Conservation (phyloP, 37 sponge, comb jelly and placozoan species). For the Tethya wilhelma region DNA sequence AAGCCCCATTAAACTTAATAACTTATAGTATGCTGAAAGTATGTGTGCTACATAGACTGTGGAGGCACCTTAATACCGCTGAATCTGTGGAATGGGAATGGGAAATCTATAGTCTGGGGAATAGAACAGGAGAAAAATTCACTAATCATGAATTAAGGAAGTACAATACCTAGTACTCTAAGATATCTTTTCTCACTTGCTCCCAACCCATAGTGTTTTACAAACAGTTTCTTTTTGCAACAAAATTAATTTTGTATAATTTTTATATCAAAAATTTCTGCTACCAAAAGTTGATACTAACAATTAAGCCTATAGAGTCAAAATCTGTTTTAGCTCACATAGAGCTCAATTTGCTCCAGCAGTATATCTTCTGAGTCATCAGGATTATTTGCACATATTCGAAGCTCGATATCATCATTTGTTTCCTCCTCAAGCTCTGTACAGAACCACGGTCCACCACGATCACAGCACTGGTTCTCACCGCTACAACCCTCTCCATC, state of each 20-base stretch:
- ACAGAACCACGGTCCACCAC: not conserved
- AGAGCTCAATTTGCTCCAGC: no score
- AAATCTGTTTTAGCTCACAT: no score
- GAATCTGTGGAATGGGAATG: constrained; percentile 47
- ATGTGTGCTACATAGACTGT: constrained; percentile 93
- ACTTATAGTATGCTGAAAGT: constrained; percentile 68
- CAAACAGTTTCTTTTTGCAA: no score
- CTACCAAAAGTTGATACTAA: no score
- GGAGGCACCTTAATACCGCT: constrained; percentile 92
- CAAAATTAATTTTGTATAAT: no score
- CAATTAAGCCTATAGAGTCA: no score
- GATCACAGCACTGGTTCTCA: not conserved
- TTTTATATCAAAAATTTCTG: no score
- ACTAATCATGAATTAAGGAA: no score
- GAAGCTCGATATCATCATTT: not conserved
- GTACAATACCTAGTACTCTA: not conserved
- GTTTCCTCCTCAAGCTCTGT: not conserved
- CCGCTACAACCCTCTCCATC: no score
- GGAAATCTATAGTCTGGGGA: constrained; percentile 91
- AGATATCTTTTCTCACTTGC: no score
- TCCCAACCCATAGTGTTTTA: no score
- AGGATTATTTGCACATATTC: not conserved
- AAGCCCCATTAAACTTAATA: not conserved
- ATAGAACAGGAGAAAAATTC: no score
- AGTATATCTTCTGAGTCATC: not conserved